A percentile compares a stretch with the other conserved stretches of the same genome.
Evolutionary conservation across 2,888 invertebrate species (phyloP).

Genomic region (Hirtodrosophila cameraria): DNA sequence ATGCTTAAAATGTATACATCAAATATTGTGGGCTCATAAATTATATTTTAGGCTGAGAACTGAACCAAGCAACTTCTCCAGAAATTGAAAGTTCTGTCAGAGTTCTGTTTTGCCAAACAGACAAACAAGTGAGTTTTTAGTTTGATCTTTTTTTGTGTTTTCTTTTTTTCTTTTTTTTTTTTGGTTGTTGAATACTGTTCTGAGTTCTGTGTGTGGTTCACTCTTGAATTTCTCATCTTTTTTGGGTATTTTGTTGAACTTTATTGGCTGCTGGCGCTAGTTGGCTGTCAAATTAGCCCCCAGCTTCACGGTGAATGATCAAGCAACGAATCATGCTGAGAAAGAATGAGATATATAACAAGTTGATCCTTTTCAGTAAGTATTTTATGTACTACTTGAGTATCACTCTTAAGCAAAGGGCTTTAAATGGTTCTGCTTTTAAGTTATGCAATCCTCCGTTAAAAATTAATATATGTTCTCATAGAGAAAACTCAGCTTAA

Average conservation of each 20-base stretch:
- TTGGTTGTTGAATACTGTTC: neutral
- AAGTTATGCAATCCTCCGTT: too few species aligned
- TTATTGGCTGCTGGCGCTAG: slow-evolving; percentile 61
- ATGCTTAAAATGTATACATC: slow-evolving; percentile 75
- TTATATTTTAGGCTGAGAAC: slow-evolving; percentile 52
- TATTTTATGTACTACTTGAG: neutral
- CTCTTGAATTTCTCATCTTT: slow-evolving; percentile 13
- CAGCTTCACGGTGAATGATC: slow-evolving; percentile 65
- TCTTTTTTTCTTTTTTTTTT: neutral
- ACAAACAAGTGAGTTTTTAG: slow-evolving; percentile 49
- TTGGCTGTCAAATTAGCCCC: slow-evolving; percentile 78
- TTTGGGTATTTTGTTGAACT: slow-evolving; percentile 7
- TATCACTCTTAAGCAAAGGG: neutral
- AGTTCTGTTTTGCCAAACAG: slow-evolving; percentile 11
- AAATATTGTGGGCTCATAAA: slow-evolving; percentile 67
- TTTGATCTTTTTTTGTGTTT: slow-evolving; percentile 23
- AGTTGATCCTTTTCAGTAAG: neutral
- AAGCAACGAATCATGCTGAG: slow-evolving; percentile 36
- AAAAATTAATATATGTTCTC: too few species aligned
- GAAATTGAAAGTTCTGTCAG: slow-evolving; percentile 47
- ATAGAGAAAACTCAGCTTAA: too few species aligned
- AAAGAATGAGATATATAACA: slow-evolving; percentile 10
- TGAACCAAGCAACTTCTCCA: slow-evolving; percentile 24
- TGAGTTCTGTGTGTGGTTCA: slow-evolving; percentile 28
- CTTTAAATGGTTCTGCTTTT: too few species aligned